A percentile compares a stretch with the other conserved stretches of the same genome.
phyloP scores from a whole-genome alignment of 2,113 vertebrate genomes.

The Tonatia bakeri region DNA sequence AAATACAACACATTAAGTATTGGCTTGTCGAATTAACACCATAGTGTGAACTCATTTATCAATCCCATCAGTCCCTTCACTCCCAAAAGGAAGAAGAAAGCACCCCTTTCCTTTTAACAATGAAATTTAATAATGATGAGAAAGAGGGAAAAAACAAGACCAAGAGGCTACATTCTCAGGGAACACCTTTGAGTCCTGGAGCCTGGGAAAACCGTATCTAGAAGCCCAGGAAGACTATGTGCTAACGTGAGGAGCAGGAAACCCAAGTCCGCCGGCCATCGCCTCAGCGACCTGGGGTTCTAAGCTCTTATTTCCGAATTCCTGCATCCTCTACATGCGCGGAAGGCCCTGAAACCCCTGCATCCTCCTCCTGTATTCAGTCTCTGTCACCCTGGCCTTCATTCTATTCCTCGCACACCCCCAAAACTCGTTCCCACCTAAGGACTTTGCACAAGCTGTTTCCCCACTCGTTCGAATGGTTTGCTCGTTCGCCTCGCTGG shows the following conservation, averaged over 20 bases:
- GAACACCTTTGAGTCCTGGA: background rate
- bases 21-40: background rate
- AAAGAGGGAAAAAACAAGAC: background rate
- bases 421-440: background rate
- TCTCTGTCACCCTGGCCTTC: background rate
- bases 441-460: background rate
- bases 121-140: background rate
- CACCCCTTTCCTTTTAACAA: background rate
- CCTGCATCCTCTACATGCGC: background rate
- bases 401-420: too few species aligned
- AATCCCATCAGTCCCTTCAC: background rate
- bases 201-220: background rate
- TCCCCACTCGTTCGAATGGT: background rate
- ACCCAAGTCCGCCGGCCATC: background rate
- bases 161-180: background rate
- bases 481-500: background rate
- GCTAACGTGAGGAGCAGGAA: background rate
- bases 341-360: background rate
- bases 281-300: too few species aligned
- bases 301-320: background rate
- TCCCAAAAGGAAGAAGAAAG: background rate
- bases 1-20: background rate
- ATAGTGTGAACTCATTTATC: background rate
- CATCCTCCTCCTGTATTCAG: rapidly evolving
- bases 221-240: background rate